Conservation (phyloP, 64 coral and sea anemone genomes). For the Cladopsammia gracilis region DNA sequence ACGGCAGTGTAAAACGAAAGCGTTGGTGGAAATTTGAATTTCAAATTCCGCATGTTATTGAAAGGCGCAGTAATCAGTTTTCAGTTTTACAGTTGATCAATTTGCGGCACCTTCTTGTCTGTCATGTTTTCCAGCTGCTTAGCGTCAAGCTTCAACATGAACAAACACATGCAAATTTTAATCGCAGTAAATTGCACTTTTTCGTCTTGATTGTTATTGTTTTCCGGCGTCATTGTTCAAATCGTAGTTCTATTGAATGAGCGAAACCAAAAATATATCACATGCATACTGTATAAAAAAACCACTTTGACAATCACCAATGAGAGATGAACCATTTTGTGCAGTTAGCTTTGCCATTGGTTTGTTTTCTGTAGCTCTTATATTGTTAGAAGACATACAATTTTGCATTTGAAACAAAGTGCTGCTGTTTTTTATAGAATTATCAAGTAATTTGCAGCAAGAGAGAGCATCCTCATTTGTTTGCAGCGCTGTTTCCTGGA, state of each 20-base stretch:
- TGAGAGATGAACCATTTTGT: neutral
- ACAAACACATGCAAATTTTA: conserved; percentile 35
- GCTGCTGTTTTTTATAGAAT: neutral
- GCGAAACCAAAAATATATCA: neutral
- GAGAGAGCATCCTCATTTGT: neutral
- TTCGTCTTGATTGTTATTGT: too few species aligned
- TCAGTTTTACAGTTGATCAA: too few species aligned
- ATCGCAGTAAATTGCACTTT: neutral
- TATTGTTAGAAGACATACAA: neutral
- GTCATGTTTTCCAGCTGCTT: neutral
- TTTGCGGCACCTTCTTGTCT: neutral
- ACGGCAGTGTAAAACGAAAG: too few species aligned
- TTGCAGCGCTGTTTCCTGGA: neutral
- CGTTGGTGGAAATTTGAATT: too few species aligned
- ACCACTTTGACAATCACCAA: neutral
- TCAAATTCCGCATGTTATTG: too few species aligned
- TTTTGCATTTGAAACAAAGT: neutral
- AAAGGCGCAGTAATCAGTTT: too few species aligned
- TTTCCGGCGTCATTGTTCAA: neutral
- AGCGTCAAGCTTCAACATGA: neutral
- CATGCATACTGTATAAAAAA: neutral
- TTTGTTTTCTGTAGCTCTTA: neutral
- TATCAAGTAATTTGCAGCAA: neutral
- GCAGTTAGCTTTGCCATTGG: neutral
- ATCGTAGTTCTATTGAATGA: neutral